Percentiles rank a stretch among this genome's conserved stretches.
Evolutionary conservation across 2,888 invertebrate genomes (phyloP).

Genomic region (Anaspis maculata): DNA sequence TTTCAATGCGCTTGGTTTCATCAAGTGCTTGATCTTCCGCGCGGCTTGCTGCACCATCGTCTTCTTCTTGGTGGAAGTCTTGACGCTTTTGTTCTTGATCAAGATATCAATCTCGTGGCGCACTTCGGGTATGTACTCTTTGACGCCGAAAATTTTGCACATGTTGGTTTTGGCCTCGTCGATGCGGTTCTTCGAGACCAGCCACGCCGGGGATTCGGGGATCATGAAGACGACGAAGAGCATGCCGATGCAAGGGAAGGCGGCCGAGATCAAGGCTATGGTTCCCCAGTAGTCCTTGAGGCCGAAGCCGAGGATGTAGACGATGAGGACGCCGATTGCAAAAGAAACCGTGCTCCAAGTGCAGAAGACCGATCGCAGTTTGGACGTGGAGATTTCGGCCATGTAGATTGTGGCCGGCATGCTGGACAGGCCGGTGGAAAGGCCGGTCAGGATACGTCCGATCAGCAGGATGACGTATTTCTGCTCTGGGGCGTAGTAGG

Average conservation of each 20-base stretch:
- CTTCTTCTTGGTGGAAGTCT: slow-evolving; percentile 15
- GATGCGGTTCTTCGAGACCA: slow-evolving; percentile 41
- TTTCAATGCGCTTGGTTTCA: slow-evolving; percentile 39
- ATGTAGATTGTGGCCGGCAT: slow-evolving; percentile 49
- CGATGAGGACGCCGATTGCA: slow-evolving; percentile 45
- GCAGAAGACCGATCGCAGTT: slow-evolving; percentile 45
- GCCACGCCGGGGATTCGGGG: slow-evolving; percentile 51
- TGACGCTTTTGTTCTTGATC: slow-evolving; percentile 20
- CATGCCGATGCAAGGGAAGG: slow-evolving; percentile 41
- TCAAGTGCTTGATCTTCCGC: slow-evolving; percentile 30
- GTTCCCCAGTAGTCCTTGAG: slow-evolving; percentile 45
- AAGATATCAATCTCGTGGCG: slow-evolving; percentile 30
- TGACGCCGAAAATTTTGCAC: slow-evolving; percentile 40
- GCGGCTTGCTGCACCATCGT: slow-evolving; percentile 18
- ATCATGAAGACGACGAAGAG: slow-evolving; percentile 38
- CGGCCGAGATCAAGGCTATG: slow-evolving; percentile 39
- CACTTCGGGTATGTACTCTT: slow-evolving; percentile 22
- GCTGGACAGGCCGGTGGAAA: slow-evolving; percentile 46
- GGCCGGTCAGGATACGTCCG: slow-evolving; percentile 45
- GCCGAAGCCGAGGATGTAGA: slow-evolving; percentile 46
- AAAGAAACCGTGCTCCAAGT: slow-evolving; percentile 49
- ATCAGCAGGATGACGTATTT: slow-evolving; percentile 38
- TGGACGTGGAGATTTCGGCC: slow-evolving; percentile 45
- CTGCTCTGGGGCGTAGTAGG: slow-evolving; percentile 28
- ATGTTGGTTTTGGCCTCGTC: slow-evolving; percentile 43